Percentiles rank a stretch among this genome's conserved stretches.
phyloP scores from a whole-genome alignment of 2,113 vertebrate species.

The Phylloscopus trochilus region DNA sequence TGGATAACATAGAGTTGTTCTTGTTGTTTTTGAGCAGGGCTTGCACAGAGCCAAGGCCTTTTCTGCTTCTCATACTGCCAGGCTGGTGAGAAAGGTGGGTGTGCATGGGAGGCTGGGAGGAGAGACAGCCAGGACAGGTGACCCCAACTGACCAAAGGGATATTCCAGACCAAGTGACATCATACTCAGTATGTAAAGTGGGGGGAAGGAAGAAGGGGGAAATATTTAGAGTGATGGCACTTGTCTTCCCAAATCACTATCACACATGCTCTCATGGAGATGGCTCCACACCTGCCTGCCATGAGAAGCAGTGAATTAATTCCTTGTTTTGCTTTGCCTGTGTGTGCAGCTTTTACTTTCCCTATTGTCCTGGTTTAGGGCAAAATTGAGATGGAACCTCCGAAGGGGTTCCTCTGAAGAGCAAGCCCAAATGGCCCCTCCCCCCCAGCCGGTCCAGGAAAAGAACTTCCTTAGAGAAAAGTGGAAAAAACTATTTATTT shows the following conservation, averaged over 20 bases:
- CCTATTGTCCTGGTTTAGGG: too few species aligned
- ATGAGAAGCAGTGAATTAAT: not conserved
- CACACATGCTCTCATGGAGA: not conserved
- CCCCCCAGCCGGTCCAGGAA: too few species aligned
- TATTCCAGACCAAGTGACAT: not conserved
- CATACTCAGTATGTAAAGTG: not conserved
- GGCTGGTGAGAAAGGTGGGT: accelerated
- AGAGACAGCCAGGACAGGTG: not conserved
- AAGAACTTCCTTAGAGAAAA: too few species aligned
- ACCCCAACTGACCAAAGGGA: not conserved
- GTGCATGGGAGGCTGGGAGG: not conserved
- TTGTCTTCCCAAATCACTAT: not conserved
- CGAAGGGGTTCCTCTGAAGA: too few species aligned
- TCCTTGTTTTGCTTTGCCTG: not conserved
- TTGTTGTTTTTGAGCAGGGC: accelerated
- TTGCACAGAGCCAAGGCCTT: not conserved
- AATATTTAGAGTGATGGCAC: too few species aligned
- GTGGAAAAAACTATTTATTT: too few species aligned
- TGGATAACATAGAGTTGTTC: not conserved
- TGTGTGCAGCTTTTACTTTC: not conserved
- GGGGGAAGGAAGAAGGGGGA: not conserved
- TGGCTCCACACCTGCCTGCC: not conserved
- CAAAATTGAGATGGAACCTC: too few species aligned
- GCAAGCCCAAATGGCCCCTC: too few species aligned
- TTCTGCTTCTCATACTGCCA: accelerated